These are phyloP conservation scores for Araneus ventricosus DNA, from an alignment of 1,140 invertebrate species.

Conservation along the genomic window DNA sequence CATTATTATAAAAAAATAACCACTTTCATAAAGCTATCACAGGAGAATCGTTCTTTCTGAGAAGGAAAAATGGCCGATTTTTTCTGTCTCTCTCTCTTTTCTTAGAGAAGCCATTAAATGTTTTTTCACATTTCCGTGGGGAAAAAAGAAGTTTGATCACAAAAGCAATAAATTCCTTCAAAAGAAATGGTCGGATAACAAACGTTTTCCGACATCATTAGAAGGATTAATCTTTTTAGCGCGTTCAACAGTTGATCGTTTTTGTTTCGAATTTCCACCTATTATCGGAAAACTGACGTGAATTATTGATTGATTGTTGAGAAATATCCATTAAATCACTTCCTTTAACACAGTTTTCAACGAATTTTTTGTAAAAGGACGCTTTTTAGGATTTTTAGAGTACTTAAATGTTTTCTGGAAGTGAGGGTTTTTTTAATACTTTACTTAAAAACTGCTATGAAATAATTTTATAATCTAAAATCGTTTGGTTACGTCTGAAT, in stretches of 20 bases:
- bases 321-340: constrained; percentile 20
- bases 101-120: neutral
- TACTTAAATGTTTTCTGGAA: neutral
- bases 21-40: neutral
- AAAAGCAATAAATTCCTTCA: neutral
- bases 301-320: neutral
- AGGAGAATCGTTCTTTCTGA: neutral
- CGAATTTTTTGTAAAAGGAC: neutral
- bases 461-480: too few relatives aligned
- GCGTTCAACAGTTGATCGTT: constrained; percentile 18
- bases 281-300: constrained; percentile 8
- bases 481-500: too few relatives aligned
- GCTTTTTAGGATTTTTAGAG: neutral
- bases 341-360: neutral
- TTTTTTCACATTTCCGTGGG: neutral
- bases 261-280: constrained; percentile 39
- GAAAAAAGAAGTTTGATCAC: neutral
- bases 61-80: neutral
- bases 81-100: neutral
- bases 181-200: constrained; percentile 31
- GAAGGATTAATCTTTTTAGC: constrained; percentile 35
- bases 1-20: neutral
- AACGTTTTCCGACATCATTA: constrained; percentile 47
- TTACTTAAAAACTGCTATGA: too few relatives aligned
- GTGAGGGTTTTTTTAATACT: too few relatives aligned